A percentile compares a stretch with the other conserved stretches of the same genome.
Evolutionary conservation across 2,113 vertebrate species (phyloP).

Genomic region (Peromyscus californicus): DNA sequence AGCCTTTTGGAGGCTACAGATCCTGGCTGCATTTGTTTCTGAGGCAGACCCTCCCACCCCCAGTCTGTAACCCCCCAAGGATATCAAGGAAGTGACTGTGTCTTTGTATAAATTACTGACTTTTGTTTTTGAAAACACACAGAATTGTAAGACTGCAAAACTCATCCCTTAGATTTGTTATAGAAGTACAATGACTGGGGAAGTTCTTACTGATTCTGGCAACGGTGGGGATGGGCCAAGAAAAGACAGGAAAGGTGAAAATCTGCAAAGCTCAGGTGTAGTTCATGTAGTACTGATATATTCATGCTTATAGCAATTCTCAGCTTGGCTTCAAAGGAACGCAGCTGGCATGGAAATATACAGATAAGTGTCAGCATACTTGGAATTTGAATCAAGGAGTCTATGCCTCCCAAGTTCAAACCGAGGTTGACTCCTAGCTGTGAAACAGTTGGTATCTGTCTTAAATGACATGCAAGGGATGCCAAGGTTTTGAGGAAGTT

Average conservation of each 20-base stretch:
- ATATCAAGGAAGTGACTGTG: no score
- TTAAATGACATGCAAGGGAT: neutral
- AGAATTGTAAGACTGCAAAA: neutral
- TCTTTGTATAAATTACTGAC: neutral
- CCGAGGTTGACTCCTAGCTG: neutral
- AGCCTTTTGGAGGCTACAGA: no score
- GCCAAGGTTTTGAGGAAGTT: neutral
- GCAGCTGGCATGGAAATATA: neutral
- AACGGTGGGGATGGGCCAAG: accelerated
- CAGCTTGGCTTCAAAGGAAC: neutral
- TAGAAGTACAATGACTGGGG: accelerated
- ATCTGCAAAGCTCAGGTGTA: accelerated
- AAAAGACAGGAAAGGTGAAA: neutral
- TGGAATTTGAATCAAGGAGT: neutral
- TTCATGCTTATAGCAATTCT: neutral
- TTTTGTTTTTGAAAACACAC: neutral
- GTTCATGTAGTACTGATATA: neutral
- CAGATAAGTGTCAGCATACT: neutral
- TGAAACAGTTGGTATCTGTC: neutral
- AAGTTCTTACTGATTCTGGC: neutral
- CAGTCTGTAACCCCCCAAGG: no score
- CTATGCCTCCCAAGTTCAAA: neutral
- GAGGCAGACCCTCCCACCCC: neutral
- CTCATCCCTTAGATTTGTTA: neutral
- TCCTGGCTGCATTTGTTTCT: neutral